Percentiles rank a stretch among this genome's conserved stretches.
These are phyloP conservation scores for Pyrrhia umbra DNA, from an alignment of 2,888 invertebrate species.

Conservation along the genomic window DNA sequence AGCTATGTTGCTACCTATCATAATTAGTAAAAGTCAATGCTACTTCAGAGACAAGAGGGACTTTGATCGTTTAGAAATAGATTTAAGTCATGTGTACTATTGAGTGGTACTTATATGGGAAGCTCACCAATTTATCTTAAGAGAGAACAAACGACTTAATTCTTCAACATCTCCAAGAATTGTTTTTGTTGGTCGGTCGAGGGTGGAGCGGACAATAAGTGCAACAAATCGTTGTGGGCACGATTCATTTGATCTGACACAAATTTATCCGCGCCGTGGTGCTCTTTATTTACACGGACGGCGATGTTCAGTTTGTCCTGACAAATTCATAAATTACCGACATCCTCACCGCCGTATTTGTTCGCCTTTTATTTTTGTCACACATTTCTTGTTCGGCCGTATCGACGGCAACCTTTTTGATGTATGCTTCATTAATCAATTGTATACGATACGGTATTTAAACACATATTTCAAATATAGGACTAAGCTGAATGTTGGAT, in stretches of 20 bases:
- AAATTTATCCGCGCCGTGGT: slow-evolving; percentile 87
- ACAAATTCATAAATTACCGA: slow-evolving; percentile 90
- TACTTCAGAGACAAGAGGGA: slow-evolving; percentile 23
- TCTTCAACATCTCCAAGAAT: slow-evolving; percentile 66
- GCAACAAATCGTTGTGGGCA: slow-evolving; percentile 84
- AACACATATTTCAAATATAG: slow-evolving; percentile 45
- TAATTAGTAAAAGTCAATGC: slow-evolving; percentile 17
- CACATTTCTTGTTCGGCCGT: slow-evolving; percentile 81
- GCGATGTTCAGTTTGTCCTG: slow-evolving; percentile 87
- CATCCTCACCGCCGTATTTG: slow-evolving; percentile 85
- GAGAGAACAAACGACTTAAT: slow-evolving; percentile 72
- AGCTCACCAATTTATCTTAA: slow-evolving; percentile 69
- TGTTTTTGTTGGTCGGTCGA: slow-evolving; percentile 70
- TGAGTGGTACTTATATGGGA: slow-evolving; percentile 57
- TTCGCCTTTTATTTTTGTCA: slow-evolving; percentile 85
- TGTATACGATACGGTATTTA: slow-evolving; percentile 64
- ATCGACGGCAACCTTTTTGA: slow-evolving; percentile 84
- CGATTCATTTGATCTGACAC: slow-evolving; percentile 90
- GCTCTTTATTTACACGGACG: slow-evolving; percentile 88
- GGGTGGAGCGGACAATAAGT: slow-evolving; percentile 79
- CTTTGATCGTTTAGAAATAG: slow-evolving; percentile 58
- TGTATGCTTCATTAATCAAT: slow-evolving; percentile 78
- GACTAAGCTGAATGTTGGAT: slow-evolving; percentile 26
- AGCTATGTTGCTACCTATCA: slow-evolving; percentile 12
- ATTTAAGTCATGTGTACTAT: slow-evolving; percentile 52